Percentiles rank a stretch among this genome's conserved stretches.
phyloP scores from a whole-genome alignment of 1,140 invertebrate genomes.

The Anastrepha obliqua region DNA sequence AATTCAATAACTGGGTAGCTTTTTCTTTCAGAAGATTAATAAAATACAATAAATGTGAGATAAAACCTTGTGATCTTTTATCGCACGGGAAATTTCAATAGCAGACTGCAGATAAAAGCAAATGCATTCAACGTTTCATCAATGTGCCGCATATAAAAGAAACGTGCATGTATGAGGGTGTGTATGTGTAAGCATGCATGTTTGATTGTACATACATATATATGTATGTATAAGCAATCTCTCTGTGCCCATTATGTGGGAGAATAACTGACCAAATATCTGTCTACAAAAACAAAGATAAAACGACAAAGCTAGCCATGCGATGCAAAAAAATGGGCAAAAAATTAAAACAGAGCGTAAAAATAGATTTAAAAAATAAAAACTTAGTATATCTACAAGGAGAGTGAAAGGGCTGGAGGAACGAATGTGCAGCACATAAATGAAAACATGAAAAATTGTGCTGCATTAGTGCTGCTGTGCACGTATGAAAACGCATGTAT shows the following conservation, averaged over 20 bases:
- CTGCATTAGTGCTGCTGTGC: conserved; percentile 15
- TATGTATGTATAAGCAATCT: neutral
- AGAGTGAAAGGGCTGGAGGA: neutral
- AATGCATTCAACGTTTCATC: neutral
- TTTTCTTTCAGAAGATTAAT: conserved; percentile 13
- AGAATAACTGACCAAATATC: conserved; percentile 42
- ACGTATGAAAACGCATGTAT: conserved; percentile 32
- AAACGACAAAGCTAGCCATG: neutral
- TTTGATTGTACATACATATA: neutral
- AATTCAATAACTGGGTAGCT: neutral
- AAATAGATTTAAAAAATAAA: neutral
- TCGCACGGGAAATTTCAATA: neutral
- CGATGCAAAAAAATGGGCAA: neutral
- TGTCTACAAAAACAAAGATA: conserved; percentile 31
- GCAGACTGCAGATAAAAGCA: neutral
- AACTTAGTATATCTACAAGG: neutral
- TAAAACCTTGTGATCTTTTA: conserved; percentile 33
- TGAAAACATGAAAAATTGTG: conserved; percentile 32
- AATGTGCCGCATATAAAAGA: neutral
- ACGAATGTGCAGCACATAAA: neutral
- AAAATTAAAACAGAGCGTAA: neutral
- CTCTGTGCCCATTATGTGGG: neutral
- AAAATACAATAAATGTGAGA: conserved; percentile 21
- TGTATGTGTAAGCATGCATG: neutral
- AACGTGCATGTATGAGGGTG: no score